A percentile compares a stretch with the other conserved stretches of the same genome.
Conservation (phyloP, 2,113 vertebrate genomes). For the Hoplias malabaricus region DNA sequence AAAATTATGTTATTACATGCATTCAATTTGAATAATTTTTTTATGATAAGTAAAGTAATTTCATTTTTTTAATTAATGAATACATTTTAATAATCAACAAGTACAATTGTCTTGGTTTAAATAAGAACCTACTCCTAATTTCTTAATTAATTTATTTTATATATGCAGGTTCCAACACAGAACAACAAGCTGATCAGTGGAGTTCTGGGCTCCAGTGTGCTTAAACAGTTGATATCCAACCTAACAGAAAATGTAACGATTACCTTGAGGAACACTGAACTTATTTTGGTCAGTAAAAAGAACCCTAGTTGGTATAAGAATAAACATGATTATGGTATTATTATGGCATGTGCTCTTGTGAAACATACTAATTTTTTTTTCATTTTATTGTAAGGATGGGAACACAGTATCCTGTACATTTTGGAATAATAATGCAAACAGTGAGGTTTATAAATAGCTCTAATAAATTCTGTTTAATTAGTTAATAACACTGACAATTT, state of each 20-base stretch:
- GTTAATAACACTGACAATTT: neutral
- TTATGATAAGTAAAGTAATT: no score
- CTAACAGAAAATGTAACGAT: slow-evolving; percentile 78
- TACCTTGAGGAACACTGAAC: slow-evolving; percentile 72
- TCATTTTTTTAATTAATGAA: no score
- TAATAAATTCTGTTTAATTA: neutral
- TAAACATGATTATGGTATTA: neutral
- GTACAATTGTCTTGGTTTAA: no score
- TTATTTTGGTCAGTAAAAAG: slow-evolving; percentile 59
- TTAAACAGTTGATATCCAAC: slow-evolving; percentile 80
- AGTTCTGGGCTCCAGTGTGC: slow-evolving; percentile 86
- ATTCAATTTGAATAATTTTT: no score
- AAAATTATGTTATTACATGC: no score
- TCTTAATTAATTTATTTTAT: no score
- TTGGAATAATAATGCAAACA: slow-evolving; percentile 84
- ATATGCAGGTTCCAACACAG: no score
- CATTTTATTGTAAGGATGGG: slow-evolving; percentile 69
- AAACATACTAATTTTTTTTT: no score
- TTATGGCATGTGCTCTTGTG: neutral
- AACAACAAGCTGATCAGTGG: slow-evolving; percentile 79
- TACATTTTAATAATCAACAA: no score
- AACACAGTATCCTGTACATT: slow-evolving; percentile 77
- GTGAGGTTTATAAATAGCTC: slow-evolving; percentile 56
- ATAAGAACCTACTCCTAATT: no score
- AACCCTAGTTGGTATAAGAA: neutral